These are phyloP conservation scores for Heliornis fulica DNA, from an alignment of 2,113 vertebrate genomes.

Conservation along the genomic window DNA sequence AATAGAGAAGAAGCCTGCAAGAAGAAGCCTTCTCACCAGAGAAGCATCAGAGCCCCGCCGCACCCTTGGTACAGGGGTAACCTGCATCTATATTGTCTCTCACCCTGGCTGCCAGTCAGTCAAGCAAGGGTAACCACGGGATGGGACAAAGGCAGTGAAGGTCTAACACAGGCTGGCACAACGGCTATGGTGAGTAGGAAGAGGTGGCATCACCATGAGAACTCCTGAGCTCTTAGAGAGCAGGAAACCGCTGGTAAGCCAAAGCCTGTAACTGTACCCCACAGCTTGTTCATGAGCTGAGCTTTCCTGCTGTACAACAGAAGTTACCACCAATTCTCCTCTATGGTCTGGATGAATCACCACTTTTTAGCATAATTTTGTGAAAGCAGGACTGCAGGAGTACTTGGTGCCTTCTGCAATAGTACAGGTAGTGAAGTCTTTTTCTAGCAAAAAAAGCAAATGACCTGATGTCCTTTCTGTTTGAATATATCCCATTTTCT, in stretches of 20 bases:
- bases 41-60: fast-evolving
- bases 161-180: background rate
- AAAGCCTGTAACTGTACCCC: background rate
- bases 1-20: background rate
- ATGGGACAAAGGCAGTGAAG: background rate
- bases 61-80: fast-evolving
- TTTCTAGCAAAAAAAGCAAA: background rate
- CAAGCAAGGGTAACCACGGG: background rate
- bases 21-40: background rate
- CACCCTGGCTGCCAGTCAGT: background rate
- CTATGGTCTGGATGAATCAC: background rate
- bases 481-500: background rate
- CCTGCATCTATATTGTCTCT: background rate
- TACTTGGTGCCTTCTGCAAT: background rate
- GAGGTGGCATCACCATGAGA: background rate
- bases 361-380: background rate
- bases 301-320: background rate
- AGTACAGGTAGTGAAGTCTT: background rate
- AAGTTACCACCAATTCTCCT: background rate
- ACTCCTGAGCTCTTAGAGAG: background rate
- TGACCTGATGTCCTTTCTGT: background rate
- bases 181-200: fast-evolving
- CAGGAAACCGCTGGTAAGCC: background rate
- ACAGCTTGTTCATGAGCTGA: background rate
- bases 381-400: background rate